Evolutionary conservation across 2,113 vertebrate genomes (phyloP), one percentile per base, ranked within the genome.

Genomic region (Ardeotis arabs): DNA sequence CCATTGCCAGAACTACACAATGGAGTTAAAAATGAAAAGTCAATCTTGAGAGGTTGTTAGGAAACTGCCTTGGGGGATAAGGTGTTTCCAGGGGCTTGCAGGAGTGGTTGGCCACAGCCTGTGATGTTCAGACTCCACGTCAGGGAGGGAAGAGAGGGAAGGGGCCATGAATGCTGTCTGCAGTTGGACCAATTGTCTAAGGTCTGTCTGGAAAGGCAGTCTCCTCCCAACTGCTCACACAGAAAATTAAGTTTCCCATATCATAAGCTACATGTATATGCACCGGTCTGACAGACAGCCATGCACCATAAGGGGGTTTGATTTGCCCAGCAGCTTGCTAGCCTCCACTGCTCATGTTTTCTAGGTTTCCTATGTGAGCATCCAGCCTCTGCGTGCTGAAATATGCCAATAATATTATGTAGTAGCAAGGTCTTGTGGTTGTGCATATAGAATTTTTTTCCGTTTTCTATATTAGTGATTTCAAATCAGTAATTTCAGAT

Each of bases 401-500:
- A 72, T 67, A 52, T 22, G 28, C 7, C 55, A 58, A 28, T 3
- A 67, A 66, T 41, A 76, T 50, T 24, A 45, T 12, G 11, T n/a
- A 52, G 37, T 22, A 75, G 53, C 23, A 72, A 63, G 68, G 52
- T 74, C 70, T 55, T 76, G 49, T 68, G 29, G 44, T 28, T 1
- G 10, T 49, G 31, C 24, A 58, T 50, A 67, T 14, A 93, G 56
- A 88, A 7, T 29, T 74, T 75, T 89, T 53, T 87, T 9, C 23
- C 70, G 25, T 69, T 93, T 80, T 94, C 63, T 56, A 86, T 88
- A 68, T 80, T 70, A 90, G 17, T 67, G 67, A 94, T 81, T 89
- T 86, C 24, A 89, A 86, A 92, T 74, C 73, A 86, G 73, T 44
- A 80, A 90, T 70, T 93, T 95, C 80, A 93, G 47, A 37, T 81